phyloP scores from a whole-genome alignment of 2,113 vertebrate species.

The Electrona antarctica region DNA sequence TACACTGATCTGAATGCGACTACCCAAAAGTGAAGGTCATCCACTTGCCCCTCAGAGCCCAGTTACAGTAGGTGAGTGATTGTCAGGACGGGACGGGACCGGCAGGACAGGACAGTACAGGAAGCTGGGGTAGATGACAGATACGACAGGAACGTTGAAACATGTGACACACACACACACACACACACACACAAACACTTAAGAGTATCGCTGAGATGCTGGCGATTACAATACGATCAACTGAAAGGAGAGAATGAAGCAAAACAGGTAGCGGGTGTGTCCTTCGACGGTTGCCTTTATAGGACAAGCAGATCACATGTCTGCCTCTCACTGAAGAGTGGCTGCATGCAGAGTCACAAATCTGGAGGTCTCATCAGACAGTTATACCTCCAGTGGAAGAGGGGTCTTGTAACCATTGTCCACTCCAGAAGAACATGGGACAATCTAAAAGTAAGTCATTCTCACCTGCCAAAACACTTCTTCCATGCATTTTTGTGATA shows the following conservation, averaged over 20 bases:
- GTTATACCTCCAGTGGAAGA: not conserved
- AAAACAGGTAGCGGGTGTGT: constrained; percentile 39
- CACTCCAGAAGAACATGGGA: constrained; percentile 30
- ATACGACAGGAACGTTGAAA: constrained; percentile 7
- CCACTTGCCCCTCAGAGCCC: not conserved
- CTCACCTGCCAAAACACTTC: not conserved
- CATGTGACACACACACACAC: not conserved
- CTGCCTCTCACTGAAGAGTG: not conserved
- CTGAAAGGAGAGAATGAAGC: constrained; percentile 2
- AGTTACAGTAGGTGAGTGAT: not conserved
- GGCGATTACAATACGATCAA: not conserved
- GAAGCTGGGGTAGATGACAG: not conserved
- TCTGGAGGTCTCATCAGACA: not conserved
- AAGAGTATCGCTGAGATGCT: constrained; percentile 5
- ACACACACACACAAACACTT: too few relatives aligned
- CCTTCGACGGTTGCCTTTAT: not conserved
- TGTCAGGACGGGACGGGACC: not conserved
- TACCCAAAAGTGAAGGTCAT: not conserved
- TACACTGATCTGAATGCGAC: too few relatives aligned
- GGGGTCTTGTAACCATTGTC: not conserved
- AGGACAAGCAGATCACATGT: not conserved
- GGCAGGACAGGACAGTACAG: not conserved
- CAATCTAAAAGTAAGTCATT: constrained; percentile 27
- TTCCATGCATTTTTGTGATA: constrained; percentile 13
- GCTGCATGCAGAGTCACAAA: not conserved